Conservation (phyloP, 2,888 invertebrate genomes). For the Troides helena region DNA sequence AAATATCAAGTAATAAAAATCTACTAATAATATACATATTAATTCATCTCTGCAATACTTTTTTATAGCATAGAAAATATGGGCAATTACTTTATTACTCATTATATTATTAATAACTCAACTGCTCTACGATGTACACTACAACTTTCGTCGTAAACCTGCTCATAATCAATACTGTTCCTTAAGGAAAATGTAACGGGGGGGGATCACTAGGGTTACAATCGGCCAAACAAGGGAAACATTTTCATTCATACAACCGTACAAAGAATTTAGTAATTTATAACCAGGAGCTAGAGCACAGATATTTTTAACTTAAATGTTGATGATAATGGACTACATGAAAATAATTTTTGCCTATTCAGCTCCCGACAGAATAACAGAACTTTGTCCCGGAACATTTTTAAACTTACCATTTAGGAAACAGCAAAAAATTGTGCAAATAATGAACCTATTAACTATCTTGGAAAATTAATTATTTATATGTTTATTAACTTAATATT, state of each 20-base stretch:
- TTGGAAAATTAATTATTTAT: too few relatives aligned
- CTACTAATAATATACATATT: background rate
- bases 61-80: background rate
- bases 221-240: constrained; percentile 37
- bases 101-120: background rate
- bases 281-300: background rate
- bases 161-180: constrained; percentile 9
- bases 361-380: too few relatives aligned
- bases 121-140: background rate
- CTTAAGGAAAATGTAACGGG: constrained; percentile 1
- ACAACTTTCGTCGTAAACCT: background rate
- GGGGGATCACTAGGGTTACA: constrained; percentile 59
- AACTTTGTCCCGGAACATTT: too few relatives aligned
- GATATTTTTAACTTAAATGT: background rate
- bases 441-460: too few relatives aligned
- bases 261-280: background rate
- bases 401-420: too few relatives aligned
- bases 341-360: background rate
- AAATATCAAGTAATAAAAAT: background rate
- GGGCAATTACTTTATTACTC: background rate
- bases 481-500: too few relatives aligned
- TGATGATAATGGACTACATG: background rate
- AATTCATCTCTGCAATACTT: background rate
- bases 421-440: too few relatives aligned
- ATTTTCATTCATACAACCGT: background rate